Percentiles rank a stretch among this genome's conserved stretches.
Evolutionary conservation across 2,797 vertebrate species (phyloP).

Genomic region (Bovichtus diacanthus): DNA sequence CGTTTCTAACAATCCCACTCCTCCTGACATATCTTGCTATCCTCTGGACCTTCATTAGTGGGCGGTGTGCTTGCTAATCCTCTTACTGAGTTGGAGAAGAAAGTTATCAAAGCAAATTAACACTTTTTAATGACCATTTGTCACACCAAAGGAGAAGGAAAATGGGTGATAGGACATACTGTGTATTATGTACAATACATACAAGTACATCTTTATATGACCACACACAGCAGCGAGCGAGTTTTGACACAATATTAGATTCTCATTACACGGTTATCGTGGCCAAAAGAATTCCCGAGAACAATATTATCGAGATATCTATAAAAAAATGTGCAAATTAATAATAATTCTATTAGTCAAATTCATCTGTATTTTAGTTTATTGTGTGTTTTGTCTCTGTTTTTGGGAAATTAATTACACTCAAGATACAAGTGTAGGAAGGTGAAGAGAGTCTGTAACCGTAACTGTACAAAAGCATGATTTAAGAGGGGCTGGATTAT

Average conservation of each 20-base stretch:
- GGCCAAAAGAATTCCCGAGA: too few relatives aligned
- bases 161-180: conserved; percentile 15
- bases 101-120: conserved; percentile 65
- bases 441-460: neutral
- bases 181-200: conserved; percentile 22
- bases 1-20: conserved; percentile 45
- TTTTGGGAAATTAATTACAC: too few relatives aligned
- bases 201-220: conserved; percentile 16
- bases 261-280: too few relatives aligned
- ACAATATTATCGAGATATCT: too few relatives aligned
- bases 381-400: too few relatives aligned
- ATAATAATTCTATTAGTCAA: too few relatives aligned
- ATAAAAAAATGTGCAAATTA: too few relatives aligned
- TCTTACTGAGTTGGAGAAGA: conserved; percentile 53
- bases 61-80: conserved; percentile 54
- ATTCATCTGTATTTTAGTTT: too few relatives aligned
- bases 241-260: neutral
- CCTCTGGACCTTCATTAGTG: conserved; percentile 42
- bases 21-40: conserved; percentile 38
- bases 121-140: conserved; percentile 62
- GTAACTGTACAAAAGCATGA: neutral
- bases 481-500: neutral
- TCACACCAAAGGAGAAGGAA: conserved; percentile 24
- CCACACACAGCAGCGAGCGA: conserved; percentile 19
- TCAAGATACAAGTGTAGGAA: neutral